Percentiles rank a stretch among this genome's conserved stretches.
These are phyloP conservation scores for Sarcoramphus papa DNA, from an alignment of 2,797 vertebrate genomes.

Conservation along the genomic window DNA sequence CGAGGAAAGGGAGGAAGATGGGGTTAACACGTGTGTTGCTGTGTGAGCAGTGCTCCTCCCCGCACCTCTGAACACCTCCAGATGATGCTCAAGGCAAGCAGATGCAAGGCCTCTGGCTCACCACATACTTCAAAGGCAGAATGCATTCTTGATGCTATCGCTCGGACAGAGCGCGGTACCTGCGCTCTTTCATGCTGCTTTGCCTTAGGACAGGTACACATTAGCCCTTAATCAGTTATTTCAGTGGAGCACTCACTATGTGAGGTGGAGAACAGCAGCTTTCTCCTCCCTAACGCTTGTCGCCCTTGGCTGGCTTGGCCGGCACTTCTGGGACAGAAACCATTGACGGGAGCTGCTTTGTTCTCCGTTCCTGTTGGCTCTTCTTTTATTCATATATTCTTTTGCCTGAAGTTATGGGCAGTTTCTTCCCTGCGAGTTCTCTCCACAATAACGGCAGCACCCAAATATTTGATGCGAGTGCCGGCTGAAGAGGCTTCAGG, in stretches of 20 bases:
- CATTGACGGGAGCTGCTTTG: not conserved
- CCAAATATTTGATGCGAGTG: rapidly evolving
- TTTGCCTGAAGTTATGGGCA: not conserved
- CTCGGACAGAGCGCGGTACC: not conserved
- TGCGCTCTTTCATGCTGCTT: not conserved
- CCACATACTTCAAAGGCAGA: not conserved
- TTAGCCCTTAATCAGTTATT: not conserved
- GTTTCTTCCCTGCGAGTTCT: not conserved
- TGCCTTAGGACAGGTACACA: not conserved
- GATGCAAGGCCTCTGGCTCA: not conserved
- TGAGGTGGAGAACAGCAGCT: not conserved
- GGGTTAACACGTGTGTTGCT: rapidly evolving
- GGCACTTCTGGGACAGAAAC: not conserved
- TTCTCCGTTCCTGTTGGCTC: not conserved
- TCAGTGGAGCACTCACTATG: not conserved
- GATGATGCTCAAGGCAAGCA: not conserved
- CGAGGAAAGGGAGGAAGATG: not conserved
- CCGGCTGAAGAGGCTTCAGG: not conserved
- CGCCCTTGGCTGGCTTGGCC: not conserved
- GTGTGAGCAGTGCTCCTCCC: not conserved
- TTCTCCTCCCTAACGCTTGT: not conserved
- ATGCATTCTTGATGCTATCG: not conserved
- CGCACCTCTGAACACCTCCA: not conserved
- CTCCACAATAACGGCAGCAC: not conserved
- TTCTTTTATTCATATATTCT: not conserved